Evolutionary conservation across 2,888 invertebrate genomes (phyloP).

Genomic region (Lycia hirtaria): DNA sequence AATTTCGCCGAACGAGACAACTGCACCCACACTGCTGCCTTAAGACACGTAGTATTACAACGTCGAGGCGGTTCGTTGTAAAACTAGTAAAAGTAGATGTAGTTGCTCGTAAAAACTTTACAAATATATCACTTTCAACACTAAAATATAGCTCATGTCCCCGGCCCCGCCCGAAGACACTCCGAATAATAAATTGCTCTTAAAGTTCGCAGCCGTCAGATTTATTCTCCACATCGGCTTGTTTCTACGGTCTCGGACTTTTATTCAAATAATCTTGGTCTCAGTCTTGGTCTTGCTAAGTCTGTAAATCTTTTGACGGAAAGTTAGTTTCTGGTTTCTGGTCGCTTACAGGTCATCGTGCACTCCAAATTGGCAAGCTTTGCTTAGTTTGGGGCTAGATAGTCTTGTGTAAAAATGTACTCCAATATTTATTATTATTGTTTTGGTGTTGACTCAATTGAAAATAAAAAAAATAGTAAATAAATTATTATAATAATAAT

Average conservation of each 20-base stretch:
- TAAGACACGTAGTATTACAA: too few species aligned
- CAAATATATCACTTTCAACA: slow-evolving; percentile 62
- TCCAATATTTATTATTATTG: too few species aligned
- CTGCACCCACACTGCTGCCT: too few species aligned
- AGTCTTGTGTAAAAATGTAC: too few species aligned
- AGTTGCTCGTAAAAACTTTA: slow-evolving; percentile 42
- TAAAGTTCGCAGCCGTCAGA: slow-evolving; percentile 54
- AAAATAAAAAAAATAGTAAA: too few species aligned
- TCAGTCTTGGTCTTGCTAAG: slow-evolving; percentile 13
- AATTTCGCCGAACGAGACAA: too few species aligned
- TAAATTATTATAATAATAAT: too few species aligned
- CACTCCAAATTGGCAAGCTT: background rate
- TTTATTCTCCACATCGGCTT: slow-evolving; percentile 52
- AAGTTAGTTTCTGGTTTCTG: too few species aligned
- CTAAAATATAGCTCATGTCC: slow-evolving; percentile 65
- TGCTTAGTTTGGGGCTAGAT: too few species aligned
- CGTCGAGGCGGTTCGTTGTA: background rate
- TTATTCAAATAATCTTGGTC: slow-evolving; percentile 30
- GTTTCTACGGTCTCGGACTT: slow-evolving; percentile 36
- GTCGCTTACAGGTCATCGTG: background rate
- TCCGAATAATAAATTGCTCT: slow-evolving; percentile 63
- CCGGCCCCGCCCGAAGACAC: slow-evolving; percentile 51
- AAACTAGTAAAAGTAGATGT: slow-evolving; percentile 7
- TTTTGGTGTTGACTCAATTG: too few species aligned
- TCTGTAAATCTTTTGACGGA: slow-evolving; percentile 23